Evolutionary conservation across 2,888 invertebrate species (phyloP).

Genomic region (Liodrosophila aerea): DNA sequence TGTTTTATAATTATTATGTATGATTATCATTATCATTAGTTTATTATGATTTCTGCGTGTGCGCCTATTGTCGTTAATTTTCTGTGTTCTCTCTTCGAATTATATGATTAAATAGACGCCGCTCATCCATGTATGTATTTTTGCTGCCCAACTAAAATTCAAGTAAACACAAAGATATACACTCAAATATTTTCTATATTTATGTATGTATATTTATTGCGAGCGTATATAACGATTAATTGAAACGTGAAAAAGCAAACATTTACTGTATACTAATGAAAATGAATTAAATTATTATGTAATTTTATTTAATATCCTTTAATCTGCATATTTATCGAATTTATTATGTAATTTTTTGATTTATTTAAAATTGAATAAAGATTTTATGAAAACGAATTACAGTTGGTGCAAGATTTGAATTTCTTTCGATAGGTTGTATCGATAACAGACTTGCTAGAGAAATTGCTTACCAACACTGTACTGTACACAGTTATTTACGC

Average conservation of each 20-base stretch:
- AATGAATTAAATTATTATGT: constrained; percentile 64
- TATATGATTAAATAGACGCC: constrained; percentile 20
- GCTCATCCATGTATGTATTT: constrained; percentile 50
- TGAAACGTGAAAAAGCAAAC: constrained; percentile 37
- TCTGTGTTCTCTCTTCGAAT: constrained; percentile 34
- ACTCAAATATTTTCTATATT: constrained; percentile 72
- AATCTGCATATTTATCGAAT: constrained; percentile 76
- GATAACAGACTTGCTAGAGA: too few species aligned
- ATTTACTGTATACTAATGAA: constrained; percentile 64
- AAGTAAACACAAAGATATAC: constrained; percentile 74
- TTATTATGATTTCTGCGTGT: constrained; percentile 27
- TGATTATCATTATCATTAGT: constrained; percentile 35
- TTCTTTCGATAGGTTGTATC: too few species aligned
- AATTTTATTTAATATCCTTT: constrained; percentile 69
- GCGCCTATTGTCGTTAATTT: constrained; percentile 30
- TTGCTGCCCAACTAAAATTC: constrained; percentile 61
- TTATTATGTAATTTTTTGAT: constrained; percentile 73
- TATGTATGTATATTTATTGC: constrained; percentile 24
- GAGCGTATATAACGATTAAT: constrained; percentile 37
- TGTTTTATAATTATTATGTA: constrained; percentile 4
- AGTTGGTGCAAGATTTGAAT: too few species aligned
- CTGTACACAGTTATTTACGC: too few species aligned
- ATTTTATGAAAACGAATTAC: constrained; percentile 62
- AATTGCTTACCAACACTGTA: too few species aligned
- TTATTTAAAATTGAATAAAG: constrained; percentile 73